These are phyloP conservation scores for Pseudopleuronectes americanus DNA, from an alignment of 2,797 vertebrate species.

Conservation along the genomic window DNA sequence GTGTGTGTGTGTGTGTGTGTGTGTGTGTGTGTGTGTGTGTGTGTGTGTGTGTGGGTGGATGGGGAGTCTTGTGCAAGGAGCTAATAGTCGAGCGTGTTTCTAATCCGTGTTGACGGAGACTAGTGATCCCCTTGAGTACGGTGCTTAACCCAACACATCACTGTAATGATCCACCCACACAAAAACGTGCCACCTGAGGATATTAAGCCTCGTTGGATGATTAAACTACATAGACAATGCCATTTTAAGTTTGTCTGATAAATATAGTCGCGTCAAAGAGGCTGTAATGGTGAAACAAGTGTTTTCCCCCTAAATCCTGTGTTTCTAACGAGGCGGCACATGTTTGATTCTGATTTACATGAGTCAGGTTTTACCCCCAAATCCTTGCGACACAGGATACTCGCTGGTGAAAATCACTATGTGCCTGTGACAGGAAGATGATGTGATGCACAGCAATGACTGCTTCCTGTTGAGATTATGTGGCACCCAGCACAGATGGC, in stretches of 20 bases:
- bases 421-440: slow-evolving; percentile 55
- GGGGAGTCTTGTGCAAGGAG: slow-evolving; percentile 21
- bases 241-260: slow-evolving; percentile 54
- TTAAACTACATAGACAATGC: slow-evolving; percentile 60
- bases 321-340: slow-evolving; percentile 1
- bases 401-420: slow-evolving; percentile 34
- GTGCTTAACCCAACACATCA: slow-evolving; percentile 72
- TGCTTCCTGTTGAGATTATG: slow-evolving; percentile 73
- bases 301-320: slow-evolving; percentile 18
- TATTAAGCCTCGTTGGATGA: slow-evolving; percentile 65
- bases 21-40: neutral
- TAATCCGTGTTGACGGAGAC: slow-evolving; percentile 73
- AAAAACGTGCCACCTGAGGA: slow-evolving; percentile 66
- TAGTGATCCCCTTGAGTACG: slow-evolving; percentile 67
- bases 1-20: slow-evolving; percentile 8
- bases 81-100: slow-evolving; percentile 70
- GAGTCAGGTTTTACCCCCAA: slow-evolving; percentile 5
- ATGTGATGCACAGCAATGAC: slow-evolving; percentile 54
- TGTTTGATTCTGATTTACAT: slow-evolving; percentile 5
- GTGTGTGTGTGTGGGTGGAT: too few species aligned
- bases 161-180: slow-evolving; percentile 70
- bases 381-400: neutral
- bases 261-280: slow-evolving; percentile 19
- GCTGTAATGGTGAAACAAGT: slow-evolving; percentile 23
- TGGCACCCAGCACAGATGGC: slow-evolving; percentile 75